Evolutionary conservation across 2,797 vertebrate species (phyloP).

Genomic region (Leptatherina wallacei): DNA sequence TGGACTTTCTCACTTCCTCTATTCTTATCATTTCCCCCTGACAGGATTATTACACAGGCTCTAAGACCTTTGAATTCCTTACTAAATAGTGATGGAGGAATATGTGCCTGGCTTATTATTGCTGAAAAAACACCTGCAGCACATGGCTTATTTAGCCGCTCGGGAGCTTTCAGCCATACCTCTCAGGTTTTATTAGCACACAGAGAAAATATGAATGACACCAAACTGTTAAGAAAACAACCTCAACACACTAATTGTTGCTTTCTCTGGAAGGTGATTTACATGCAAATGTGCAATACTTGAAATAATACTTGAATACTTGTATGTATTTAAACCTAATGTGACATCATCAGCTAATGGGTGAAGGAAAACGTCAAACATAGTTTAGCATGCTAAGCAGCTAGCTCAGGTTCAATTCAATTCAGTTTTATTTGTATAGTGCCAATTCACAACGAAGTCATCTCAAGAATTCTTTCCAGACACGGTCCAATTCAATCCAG

Average conservation of each 20-base stretch:
- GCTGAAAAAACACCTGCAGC: conserved; percentile 15
- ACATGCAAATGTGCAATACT: neutral
- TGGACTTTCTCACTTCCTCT: neutral
- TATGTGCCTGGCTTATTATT: conserved; percentile 20
- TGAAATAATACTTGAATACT: neutral
- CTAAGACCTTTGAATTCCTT: neutral
- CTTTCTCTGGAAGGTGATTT: neutral
- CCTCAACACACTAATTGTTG: neutral
- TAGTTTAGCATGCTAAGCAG: neutral
- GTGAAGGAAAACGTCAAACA: neutral
- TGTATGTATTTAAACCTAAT: too few relatives aligned
- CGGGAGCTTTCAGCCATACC: neutral
- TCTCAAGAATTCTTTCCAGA: too few relatives aligned
- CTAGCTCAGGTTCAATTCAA: neutral
- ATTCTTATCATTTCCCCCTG: conserved; percentile 11
- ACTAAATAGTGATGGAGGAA: conserved; percentile 7
- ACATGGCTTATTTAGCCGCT: conserved; percentile 11
- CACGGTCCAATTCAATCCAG: too few relatives aligned
- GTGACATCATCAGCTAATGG: too few relatives aligned
- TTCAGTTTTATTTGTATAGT: neutral
- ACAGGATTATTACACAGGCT: neutral
- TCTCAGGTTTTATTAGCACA: conserved; percentile 3
- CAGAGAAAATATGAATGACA: neutral
- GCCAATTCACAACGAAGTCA: too few relatives aligned
- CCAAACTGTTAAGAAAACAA: neutral